Conservation (phyloP, 2,888 invertebrate species). For the Ypsolopha scabrella region DNA sequence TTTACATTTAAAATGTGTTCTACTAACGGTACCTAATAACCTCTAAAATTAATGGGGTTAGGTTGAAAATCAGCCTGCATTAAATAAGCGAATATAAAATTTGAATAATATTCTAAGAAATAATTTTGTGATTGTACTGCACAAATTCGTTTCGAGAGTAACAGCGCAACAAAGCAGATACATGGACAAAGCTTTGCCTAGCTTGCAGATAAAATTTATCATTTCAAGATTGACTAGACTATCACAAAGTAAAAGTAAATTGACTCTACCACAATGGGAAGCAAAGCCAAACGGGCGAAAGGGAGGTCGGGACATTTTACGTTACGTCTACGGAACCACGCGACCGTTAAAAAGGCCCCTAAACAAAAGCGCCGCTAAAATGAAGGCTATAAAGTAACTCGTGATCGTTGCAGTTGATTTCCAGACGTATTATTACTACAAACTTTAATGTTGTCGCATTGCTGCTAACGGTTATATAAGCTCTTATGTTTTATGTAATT, state of each 20-base stretch:
- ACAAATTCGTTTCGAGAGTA: too few species aligned
- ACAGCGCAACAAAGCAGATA: too few species aligned
- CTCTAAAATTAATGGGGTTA: too few species aligned
- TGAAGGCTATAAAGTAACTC: slow-evolving; percentile 15
- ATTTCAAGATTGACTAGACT: background rate
- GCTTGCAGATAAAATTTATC: background rate
- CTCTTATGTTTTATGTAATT: background rate
- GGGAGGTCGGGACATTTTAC: slow-evolving; percentile 12
- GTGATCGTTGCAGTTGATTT: slow-evolving; percentile 18
- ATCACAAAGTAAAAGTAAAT: background rate
- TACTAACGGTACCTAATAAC: too few species aligned
- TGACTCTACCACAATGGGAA: background rate
- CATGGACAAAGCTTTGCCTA: slow-evolving; percentile 7
- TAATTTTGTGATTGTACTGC: too few species aligned
- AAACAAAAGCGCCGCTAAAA: slow-evolving; percentile 17
- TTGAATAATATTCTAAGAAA: too few species aligned
- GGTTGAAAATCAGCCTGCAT: too few species aligned
- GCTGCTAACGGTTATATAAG: background rate
- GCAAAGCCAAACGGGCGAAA: slow-evolving; percentile 9
- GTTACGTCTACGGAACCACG: slow-evolving; percentile 13
- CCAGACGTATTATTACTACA: slow-evolving; percentile 8
- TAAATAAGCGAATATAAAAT: too few species aligned
- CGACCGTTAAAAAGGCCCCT: slow-evolving; percentile 16
- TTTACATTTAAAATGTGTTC: too few species aligned
- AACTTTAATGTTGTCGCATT: slow-evolving; percentile 2